A percentile compares a stretch with the other conserved stretches of the same genome.
These are phyloP conservation scores for Caenorhabditis angaria DNA, from an alignment of 2,888 invertebrate genomes.

Conservation along the genomic window DNA sequence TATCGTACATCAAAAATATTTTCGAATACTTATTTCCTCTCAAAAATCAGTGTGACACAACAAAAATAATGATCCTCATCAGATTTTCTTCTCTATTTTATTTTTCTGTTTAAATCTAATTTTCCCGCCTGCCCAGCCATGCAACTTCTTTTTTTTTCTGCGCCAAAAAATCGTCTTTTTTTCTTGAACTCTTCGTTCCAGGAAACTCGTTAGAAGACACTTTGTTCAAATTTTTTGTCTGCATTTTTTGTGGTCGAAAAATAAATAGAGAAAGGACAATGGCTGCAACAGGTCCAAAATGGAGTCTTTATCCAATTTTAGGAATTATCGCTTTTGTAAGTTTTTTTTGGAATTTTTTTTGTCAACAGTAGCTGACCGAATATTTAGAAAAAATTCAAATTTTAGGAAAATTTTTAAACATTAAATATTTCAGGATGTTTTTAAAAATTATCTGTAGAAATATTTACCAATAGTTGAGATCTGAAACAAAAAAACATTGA, in stretches of 20 bases:
- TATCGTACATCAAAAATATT: not conserved
- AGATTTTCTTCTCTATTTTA: not conserved
- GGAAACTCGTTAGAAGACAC: not conserved
- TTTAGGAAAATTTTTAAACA: too few relatives aligned
- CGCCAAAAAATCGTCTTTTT: not conserved
- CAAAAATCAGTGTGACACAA: not conserved
- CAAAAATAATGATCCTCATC: not conserved
- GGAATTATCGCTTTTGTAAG: slow-evolving; percentile 64
- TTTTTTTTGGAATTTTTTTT: too few relatives aligned
- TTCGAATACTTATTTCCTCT: not conserved
- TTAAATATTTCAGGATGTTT: too few relatives aligned
- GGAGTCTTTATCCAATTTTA: slow-evolving; percentile 66
- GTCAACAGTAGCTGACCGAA: too few relatives aligned
- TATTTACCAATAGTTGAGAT: too few relatives aligned
- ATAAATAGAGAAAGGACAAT: slow-evolving; percentile 12
- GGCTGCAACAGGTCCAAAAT: slow-evolving; percentile 62
- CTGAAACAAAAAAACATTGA: too few relatives aligned
- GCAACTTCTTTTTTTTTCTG: not conserved
- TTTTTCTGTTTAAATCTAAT: not conserved
- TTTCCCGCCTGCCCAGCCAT: too few relatives aligned
- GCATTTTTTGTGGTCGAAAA: not conserved
- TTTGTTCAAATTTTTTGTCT: not conserved
- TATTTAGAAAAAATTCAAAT: too few relatives aligned
- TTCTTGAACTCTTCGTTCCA: slow-evolving; percentile 8
- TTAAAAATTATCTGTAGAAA: too few relatives aligned